phyloP scores from a whole-genome alignment of 2,888 invertebrate genomes.

The Eumacrocentrus americanus region DNA sequence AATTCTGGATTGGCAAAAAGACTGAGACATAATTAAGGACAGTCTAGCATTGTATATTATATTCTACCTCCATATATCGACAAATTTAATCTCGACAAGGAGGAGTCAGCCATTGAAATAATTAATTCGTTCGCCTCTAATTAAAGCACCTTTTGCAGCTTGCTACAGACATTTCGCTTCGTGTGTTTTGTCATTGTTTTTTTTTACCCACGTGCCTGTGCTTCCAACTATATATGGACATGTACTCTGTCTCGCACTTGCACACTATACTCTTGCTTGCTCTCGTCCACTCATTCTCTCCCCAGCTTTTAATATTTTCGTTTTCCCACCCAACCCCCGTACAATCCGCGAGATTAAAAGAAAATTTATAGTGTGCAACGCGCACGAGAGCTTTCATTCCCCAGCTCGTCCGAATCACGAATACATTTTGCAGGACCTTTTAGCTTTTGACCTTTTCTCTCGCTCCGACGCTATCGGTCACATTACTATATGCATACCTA shows the following conservation, averaged over 20 bases:
- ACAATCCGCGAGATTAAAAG: conserved; percentile 55
- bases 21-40: too few species aligned
- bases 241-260: too few species aligned
- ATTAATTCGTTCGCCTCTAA: conserved; percentile 31
- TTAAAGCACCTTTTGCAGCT: conserved; percentile 25
- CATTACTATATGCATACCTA: neutral
- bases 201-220: conserved; percentile 13
- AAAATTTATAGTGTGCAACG: conserved; percentile 51
- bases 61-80: conserved; percentile 22
- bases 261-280: too few species aligned
- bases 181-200: conserved; percentile 19
- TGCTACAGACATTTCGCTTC: conserved; percentile 14
- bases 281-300: conserved; percentile 11
- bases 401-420: conserved; percentile 39
- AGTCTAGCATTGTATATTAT: too few species aligned
- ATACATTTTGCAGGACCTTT: conserved; percentile 51
- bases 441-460: conserved; percentile 42
- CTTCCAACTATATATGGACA: conserved; percentile 7
- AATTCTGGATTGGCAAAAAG: too few species aligned
- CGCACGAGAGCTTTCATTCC: conserved; percentile 29
- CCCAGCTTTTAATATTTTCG: conserved; percentile 46
- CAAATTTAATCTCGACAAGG: conserved; percentile 28
- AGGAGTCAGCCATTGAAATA: conserved; percentile 22
- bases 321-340: conserved; percentile 30
- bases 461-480: neutral